phyloP scores from a whole-genome alignment of 2,888 invertebrate genomes.

The Drosophila merina region DNA sequence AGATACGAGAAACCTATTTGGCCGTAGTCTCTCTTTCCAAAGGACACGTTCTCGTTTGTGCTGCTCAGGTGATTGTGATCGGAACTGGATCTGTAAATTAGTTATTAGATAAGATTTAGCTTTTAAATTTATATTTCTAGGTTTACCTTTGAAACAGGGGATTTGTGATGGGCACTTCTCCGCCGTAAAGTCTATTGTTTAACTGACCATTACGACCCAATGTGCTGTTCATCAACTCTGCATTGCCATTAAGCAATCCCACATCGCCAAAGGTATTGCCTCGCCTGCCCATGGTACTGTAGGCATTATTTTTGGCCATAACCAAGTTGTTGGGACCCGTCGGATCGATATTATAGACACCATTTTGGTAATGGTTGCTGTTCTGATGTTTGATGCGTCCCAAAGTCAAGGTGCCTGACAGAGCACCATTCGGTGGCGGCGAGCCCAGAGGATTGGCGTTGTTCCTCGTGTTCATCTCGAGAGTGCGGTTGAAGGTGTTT shows the following conservation, averaged over 20 bases:
- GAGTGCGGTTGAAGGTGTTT: constrained; percentile 83
- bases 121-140: background rate
- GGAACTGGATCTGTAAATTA: constrained; percentile 74
- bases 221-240: constrained; percentile 82
- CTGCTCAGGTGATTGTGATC: constrained; percentile 86
- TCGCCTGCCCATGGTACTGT: constrained; percentile 82
- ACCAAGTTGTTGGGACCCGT: constrained; percentile 82
- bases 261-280: constrained; percentile 82
- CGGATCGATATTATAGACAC: constrained; percentile 82
- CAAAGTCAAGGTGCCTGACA: constrained; percentile 82
- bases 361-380: constrained; percentile 83
- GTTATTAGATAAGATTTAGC: background rate
- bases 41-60: constrained; percentile 94
- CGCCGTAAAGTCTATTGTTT: constrained; percentile 61
- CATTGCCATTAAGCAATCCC: constrained; percentile 70
- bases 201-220: constrained; percentile 81
- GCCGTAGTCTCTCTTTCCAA: constrained; percentile 93
- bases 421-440: constrained; percentile 73
- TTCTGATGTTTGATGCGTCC: constrained; percentile 84
- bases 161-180: constrained; percentile 86
- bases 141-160: constrained; percentile 87
- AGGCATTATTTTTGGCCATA: constrained; percentile 82
- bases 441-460: constrained; percentile 83
- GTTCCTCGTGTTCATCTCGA: constrained; percentile 83
- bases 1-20: constrained; percentile 88